Base-by-base conservation (phyloP, 2,888 invertebrate genomes). In the Amblyjoppa proteus region DNA sequence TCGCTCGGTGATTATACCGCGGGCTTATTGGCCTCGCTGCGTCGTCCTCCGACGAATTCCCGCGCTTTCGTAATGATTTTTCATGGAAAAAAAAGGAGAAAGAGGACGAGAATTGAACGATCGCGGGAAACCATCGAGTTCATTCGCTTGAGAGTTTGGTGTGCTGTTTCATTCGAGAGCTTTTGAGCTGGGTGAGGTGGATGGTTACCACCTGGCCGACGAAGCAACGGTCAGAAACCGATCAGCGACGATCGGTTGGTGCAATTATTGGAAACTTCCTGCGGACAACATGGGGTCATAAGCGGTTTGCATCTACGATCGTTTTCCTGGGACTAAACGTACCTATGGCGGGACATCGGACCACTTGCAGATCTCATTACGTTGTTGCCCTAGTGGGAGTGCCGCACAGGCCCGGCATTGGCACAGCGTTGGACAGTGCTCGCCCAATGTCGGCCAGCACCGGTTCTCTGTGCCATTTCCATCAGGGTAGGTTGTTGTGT, bases 41-140 rank as follows among this genome's bases (percentile, higher is more conserved):
- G 58, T 76, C 73, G 68, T 6, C 56, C 66, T 61, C 76, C 74
- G 82, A 82, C 82, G 61, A 83, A 85, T 79, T 80, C 85, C 20
- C 66, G 49, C 68, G 56, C 69, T 66, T 76, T 71, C 38, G 80
- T 56, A 68, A 80, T 83, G 80, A 80, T 83, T 85, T 73, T 68
- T 16, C 9, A 70, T 66, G 61, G 28, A 76, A 51, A 7, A 51
- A 7, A 9, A 58, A 16, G 58, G 34, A n/a, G 51, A 56, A 31
- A 56, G 51, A 51, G 11, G 11, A 73, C 11, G 38, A 11, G 28
- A 41, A 41, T 58, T 28, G 41, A 75, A 75, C 53, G 66, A 76
- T 80, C 68, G 51, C 83, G 82, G 76, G 73, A 80, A 69, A 16
- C 45, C 58, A 76, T 76, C 66, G 41, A 76, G 58, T 25, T 11